Conservation (phyloP, 2,888 invertebrate genomes). For the Opisthograptis luteolata region DNA sequence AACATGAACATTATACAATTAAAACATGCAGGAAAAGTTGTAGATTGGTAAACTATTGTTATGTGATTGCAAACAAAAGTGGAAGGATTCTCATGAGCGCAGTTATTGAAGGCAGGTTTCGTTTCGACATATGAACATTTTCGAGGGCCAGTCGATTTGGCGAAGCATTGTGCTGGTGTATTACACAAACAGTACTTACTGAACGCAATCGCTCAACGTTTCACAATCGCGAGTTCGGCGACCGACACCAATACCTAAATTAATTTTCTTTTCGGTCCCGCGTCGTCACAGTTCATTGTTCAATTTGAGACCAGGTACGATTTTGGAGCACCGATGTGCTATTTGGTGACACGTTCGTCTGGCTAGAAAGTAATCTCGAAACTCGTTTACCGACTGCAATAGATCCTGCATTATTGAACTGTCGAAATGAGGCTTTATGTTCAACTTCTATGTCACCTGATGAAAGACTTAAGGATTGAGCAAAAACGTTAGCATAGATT, state of each 20-base stretch:
- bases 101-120: slow-evolving; percentile 56
- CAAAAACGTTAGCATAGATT: too few relatives aligned
- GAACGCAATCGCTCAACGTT: slow-evolving; percentile 78
- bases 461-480: neutral
- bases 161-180: slow-evolving; percentile 76
- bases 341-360: slow-evolving; percentile 61
- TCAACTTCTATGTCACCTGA: neutral
- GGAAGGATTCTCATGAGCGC: slow-evolving; percentile 42
- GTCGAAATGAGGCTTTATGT: neutral
- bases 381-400: slow-evolving; percentile 38
- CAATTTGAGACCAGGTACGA: slow-evolving; percentile 70
- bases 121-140: slow-evolving; percentile 74
- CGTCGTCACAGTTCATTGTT: slow-evolving; percentile 74
- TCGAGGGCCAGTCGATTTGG: slow-evolving; percentile 73
- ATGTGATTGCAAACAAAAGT: slow-evolving; percentile 37
- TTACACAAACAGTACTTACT: slow-evolving; percentile 78
- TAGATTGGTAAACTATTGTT: slow-evolving; percentile 31
- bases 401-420: slow-evolving; percentile 5
- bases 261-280: slow-evolving; percentile 80
- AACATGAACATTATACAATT: too few relatives aligned
- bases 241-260: slow-evolving; percentile 84
- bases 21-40: too few relatives aligned
- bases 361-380: slow-evolving; percentile 55
- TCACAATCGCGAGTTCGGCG: slow-evolving; percentile 80
- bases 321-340: slow-evolving; percentile 62